Base-by-base conservation (phyloP, 2,797 vertebrate genomes). In the Lagocephalus sceleratus region DNA sequence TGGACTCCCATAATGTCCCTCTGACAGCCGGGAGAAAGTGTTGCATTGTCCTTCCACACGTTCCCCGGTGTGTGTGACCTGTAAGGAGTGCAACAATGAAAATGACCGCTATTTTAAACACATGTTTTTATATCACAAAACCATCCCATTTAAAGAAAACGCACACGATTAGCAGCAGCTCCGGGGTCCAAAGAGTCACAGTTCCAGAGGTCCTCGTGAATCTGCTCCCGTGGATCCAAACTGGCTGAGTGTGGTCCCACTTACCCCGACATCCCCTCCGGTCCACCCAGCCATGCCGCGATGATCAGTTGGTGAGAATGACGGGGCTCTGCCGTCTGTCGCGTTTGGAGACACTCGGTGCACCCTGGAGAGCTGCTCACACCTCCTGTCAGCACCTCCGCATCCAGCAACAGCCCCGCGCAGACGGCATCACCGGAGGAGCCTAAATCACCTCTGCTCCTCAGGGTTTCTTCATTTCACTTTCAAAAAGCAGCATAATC, bases 341-440 rank as follows among this genome's bases (percentile, higher is more conserved):
- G 69, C 52, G 78, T 70, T 60, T 71, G 79, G 78, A 83, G 83
- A 84, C 86, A 63, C 82, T 76, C 91, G 90, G 88, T 91, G 91
- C 87, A 90, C 92, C 88, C 89, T 83, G 89, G 92, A 92, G 92
- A 92, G 89, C 82, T 88, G 79, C 85, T 87, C 79, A 86, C 51
- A 42, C 44, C 75, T 78, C 60, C 61, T 81, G 73, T 81, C 82
- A 75, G 82, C 71, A 60, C 76, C 81, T 80, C 70, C 54, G 60
- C 76, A 56, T 66, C 75, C 73, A 71, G 67, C 42, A 67, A 71
- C 82, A 74, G 46, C n/a, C 61, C 51, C 23, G 60, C 17, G 66
- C 50, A 43, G 48, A 64, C 47, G 59, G 51, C 75, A 75, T 63
- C 11, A 51, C 26, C 50, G 63, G 21, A 11, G 12, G 22, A 35